These are phyloP conservation scores for Drosophila neonasuta DNA, from an alignment of 2,888 invertebrate genomes.

Conservation along the genomic window DNA sequence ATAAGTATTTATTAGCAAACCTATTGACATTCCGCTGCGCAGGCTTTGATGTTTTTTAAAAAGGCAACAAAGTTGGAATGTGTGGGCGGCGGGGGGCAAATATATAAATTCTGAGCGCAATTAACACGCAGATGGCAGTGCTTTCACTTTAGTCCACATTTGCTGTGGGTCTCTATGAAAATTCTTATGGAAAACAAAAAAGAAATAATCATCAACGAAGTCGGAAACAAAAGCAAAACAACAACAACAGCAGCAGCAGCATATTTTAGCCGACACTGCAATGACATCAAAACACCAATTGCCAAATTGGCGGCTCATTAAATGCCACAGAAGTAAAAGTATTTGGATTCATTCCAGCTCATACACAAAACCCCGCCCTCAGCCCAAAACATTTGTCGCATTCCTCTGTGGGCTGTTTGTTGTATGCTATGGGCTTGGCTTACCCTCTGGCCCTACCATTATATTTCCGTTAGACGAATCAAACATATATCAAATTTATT, in stretches of 20 bases:
- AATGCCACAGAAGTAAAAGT: slow-evolving; percentile 47
- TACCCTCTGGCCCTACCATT: slow-evolving; percentile 29
- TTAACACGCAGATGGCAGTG: slow-evolving; percentile 54
- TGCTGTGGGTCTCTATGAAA: neutral
- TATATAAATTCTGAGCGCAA: slow-evolving; percentile 51
- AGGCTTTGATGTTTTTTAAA: slow-evolving; percentile 59
- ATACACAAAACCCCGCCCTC: slow-evolving; percentile 8
- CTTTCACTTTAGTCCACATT: slow-evolving; percentile 55
- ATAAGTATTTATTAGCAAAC: slow-evolving; percentile 46
- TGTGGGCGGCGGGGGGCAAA: neutral
- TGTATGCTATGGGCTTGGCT: slow-evolving; percentile 19
- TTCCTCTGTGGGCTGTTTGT: slow-evolving; percentile 4
- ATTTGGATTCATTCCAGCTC: slow-evolving; percentile 45
- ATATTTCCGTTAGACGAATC: slow-evolving; percentile 59
- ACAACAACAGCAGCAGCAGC: slow-evolving; percentile 18
- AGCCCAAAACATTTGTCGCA: slow-evolving; percentile 11
- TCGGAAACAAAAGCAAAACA: slow-evolving; percentile 55
- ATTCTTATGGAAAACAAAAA: slow-evolving; percentile 13
- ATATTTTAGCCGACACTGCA: slow-evolving; percentile 46
- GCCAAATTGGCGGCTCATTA: slow-evolving; percentile 62
- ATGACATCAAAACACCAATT: slow-evolving; percentile 70
- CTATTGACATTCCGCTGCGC: slow-evolving; percentile 32
- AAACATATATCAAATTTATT: slow-evolving; percentile 44
- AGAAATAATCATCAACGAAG: slow-evolving; percentile 21
- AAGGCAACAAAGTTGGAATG: slow-evolving; percentile 30